Base-by-base conservation (phyloP, 2,888 invertebrate genomes). In the Cremastinae sp. region DNA sequence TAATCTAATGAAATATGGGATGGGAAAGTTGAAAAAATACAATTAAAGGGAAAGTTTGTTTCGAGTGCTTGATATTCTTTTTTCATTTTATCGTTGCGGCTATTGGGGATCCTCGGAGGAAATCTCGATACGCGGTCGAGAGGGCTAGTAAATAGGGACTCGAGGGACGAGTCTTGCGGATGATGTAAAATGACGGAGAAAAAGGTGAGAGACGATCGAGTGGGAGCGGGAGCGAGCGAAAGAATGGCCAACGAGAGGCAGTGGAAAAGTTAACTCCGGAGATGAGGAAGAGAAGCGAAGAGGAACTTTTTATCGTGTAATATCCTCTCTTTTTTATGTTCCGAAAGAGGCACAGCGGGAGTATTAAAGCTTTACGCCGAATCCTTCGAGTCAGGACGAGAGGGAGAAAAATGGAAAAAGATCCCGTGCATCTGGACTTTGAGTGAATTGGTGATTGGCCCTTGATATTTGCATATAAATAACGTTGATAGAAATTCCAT, bases 371-470 rank as follows among this genome's bases (percentile, higher is more conserved):
- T 74, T 64, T 74, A 64, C 69, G 59, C 59, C 12, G 65, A 28
- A 28, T 28, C 28, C 28, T 28, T 28, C 28, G 5, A 28, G 28
- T 3, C 5, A 43, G 65, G 41, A 34, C 16, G 64, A 12, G 28
- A 49, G 36, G 16, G 22, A 47, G 20, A 2, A 20, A 20, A 12
- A 22, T 18, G 34, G 49, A 20, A 58, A 58, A 62, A 75, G 43
- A 36, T 47, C 22, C 45, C 20, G 53, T 34, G 59, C 51, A 49
- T 41, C 41, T 41, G 10, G 61, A 22, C 14, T 71, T 75, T 68
- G 68, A 75, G 72, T 68, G 75, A 72, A 72, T 75, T 62, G 38
- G 41, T 72, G 72, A 68, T 54, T 75, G 47, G 65, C 54, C 45
- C 58, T 61, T 41, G 18, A 56, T 36, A 43, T 38, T 36, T 34